Base-by-base conservation (phyloP, 2,113 vertebrate species). In the Pagrus major region DNA sequence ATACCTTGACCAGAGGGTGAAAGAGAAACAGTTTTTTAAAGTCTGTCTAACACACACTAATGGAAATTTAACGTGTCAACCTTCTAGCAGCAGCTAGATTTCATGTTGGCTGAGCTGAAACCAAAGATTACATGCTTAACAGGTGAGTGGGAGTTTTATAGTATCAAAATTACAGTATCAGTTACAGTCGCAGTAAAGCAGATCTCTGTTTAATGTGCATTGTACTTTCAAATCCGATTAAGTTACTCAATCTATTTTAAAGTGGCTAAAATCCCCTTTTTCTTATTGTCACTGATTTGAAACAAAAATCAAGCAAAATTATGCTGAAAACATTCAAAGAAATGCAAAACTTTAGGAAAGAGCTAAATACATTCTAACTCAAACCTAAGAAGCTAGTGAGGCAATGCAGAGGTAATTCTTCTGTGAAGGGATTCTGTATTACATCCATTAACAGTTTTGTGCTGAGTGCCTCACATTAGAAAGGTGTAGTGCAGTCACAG, bases 1-100 rank as follows among this genome's bases (percentile, higher is more conserved):
- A 83, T 65, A 86, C 80, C 5, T 66, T 75, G 81, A 88, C 71
- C 23, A 71, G 76, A 78, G 84, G 75, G 71, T 87, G 82, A 92
- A 77, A 64, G 76, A 47, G 51, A 87, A 80, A 64, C 12, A 31
- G 58, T 70, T 83, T 61, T 73, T 72, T 27, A 29, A 80, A 60
- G 31, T 69, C 76, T 67, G 33, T 63, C 70, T 47, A 37, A 76
- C 7, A 2, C 35, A 33, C 46, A 18, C 35, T 41, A 71, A 44
- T 15, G 33, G 80, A 83, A 73, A 37, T 31, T 35, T 47, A 31
- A 79, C 65, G 52, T 78, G 46, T 60, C 51, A 33, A 51, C 65
- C 44, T 66, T 54, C 14, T 55, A 52, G 54, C 31, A 35, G 68
- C 29, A 52, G 67, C 58, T 61, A n/a, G n/a, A 68, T 84, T 67